These are phyloP conservation scores for Caenorhabditis remanei DNA, from an alignment of 1,140 invertebrate species.

Conservation along the genomic window DNA sequence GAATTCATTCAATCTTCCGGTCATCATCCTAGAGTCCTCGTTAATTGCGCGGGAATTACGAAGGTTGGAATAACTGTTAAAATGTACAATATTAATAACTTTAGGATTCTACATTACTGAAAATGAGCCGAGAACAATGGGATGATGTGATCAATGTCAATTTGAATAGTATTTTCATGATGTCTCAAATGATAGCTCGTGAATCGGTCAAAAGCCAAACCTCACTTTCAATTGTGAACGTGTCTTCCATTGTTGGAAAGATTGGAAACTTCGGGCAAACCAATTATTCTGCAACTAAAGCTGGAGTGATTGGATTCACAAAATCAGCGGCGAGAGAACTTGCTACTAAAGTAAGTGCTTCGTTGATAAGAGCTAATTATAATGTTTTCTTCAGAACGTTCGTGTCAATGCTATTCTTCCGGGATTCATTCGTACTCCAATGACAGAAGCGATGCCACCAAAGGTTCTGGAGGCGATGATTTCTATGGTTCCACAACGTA, in stretches of 20 bases:
- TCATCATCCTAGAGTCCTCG: constrained; percentile 82
- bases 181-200: constrained; percentile 84
- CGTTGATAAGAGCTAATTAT: constrained; percentile 51
- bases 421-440: constrained; percentile 88
- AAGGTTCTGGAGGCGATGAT: constrained; percentile 79
- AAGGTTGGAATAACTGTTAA: constrained; percentile 71
- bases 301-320: constrained; percentile 88
- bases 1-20: not conserved
- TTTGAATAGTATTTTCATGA: constrained; percentile 85
- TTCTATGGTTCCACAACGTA: constrained; percentile 37
- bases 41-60: constrained; percentile 91
- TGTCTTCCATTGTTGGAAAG: constrained; percentile 88
- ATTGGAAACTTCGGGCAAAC: constrained; percentile 88
- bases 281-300: constrained; percentile 91
- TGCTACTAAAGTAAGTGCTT: constrained; percentile 81
- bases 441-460: constrained; percentile 85
- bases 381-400: constrained; percentile 68
- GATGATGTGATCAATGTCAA: constrained; percentile 88
- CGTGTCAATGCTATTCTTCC: constrained; percentile 88
- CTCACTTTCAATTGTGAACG: constrained; percentile 87
- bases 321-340: constrained; percentile 83
- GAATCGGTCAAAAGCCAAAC: constrained; percentile 83
- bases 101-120: constrained; percentile 85
- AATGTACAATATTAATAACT: not conserved
- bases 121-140: constrained; percentile 86